Conservation (phyloP, 37 sponge, comb jelly and placozoan species). For the Oscarella lobularis region DNA sequence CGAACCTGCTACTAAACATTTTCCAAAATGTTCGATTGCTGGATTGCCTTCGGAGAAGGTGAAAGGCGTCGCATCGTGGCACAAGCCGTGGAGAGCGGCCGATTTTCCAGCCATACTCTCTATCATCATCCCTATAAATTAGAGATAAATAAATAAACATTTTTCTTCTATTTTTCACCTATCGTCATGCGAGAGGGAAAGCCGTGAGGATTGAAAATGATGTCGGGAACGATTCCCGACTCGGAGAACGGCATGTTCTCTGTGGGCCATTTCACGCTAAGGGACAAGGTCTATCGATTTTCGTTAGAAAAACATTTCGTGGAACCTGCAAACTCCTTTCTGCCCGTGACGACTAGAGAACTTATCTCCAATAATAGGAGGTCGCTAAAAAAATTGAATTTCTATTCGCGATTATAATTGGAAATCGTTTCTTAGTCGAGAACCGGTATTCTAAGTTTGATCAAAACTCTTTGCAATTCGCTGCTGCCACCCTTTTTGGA, state of each 20-base stretch:
- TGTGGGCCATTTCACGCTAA: constrained; percentile 76
- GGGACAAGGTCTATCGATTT: background rate
- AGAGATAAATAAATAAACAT: background rate
- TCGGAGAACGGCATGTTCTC: constrained; percentile 97
- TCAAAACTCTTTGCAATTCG: constrained; percentile 45
- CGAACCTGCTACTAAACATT: constrained; percentile 61
- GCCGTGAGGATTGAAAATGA: constrained; percentile 98
- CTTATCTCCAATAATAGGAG: constrained; percentile 93
- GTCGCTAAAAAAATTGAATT: constrained; percentile 33
- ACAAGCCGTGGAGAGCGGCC: constrained; percentile 67
- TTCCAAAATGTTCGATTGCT: constrained; percentile 75
- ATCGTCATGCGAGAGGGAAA: constrained; percentile 99
- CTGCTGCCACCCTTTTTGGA: constrained; percentile 43
- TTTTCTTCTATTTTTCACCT: constrained; percentile 28
- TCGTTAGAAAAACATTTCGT: background rate
- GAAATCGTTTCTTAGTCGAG: too few species aligned
- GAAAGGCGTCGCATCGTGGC: constrained; percentile 90
- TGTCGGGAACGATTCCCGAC: constrained; percentile 94
- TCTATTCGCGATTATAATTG: too few species aligned
- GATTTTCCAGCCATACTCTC: constrained; percentile 98
- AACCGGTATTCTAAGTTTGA: constrained; percentile 52
- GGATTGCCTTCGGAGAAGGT: constrained; percentile 73
- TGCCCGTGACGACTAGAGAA: constrained; percentile 98
- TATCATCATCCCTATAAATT: constrained; percentile 83
- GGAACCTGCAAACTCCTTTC: constrained; percentile 87